These are phyloP conservation scores for Hartigia nigra DNA, from an alignment of 2,888 invertebrate genomes.

Conservation along the genomic window DNA sequence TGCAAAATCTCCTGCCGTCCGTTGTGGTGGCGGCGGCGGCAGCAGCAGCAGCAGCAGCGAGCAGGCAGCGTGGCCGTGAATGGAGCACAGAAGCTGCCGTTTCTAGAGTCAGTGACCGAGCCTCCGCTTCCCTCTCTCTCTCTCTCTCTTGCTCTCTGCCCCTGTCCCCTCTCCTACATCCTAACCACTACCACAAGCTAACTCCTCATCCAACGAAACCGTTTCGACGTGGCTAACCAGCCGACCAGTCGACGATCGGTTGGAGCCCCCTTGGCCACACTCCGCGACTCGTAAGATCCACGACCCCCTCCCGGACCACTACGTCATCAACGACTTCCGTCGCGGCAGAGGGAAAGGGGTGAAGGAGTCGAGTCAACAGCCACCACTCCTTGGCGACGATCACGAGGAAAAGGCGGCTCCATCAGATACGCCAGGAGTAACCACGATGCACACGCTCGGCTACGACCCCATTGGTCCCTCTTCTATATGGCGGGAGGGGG, in stretches of 20 bases:
- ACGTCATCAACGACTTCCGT: not conserved
- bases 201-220: not conserved
- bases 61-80: constrained; percentile 57
- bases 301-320: not conserved
- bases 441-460: not conserved
- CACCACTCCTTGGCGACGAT: not conserved
- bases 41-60: constrained; percentile 29
- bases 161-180: constrained; percentile 7
- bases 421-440: not conserved
- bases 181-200: not conserved
- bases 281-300: not conserved
- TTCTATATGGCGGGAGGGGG: not conserved
- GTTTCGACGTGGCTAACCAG: not conserved
- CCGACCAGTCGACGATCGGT: not conserved
- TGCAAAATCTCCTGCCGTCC: constrained; percentile 25
- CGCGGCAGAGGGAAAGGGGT: not conserved
- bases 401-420: not conserved
- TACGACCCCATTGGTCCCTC: not conserved
- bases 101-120: constrained; percentile 67
- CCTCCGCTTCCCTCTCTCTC: constrained; percentile 40
- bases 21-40: constrained; percentile 21
- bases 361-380: not conserved
- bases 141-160: constrained; percentile 33
- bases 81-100: constrained; percentile 51
- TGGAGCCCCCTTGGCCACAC: not conserved